phyloP scores from a whole-genome alignment of 2,113 vertebrate species.

The Nyctereutes procyonoides region DNA sequence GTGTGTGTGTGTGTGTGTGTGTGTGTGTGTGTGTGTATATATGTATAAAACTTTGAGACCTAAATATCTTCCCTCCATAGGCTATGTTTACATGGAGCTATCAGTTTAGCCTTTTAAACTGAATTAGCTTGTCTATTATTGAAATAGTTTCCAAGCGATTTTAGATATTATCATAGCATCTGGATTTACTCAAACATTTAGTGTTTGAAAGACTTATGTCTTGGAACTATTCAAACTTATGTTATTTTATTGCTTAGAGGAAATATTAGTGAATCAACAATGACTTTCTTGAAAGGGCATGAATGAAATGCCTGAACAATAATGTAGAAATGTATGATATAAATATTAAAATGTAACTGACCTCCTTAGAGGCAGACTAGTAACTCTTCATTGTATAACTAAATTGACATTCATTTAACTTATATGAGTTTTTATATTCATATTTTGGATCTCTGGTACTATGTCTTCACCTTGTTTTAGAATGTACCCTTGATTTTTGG shows the following conservation, averaged over 20 bases:
- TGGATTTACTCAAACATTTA: constrained; percentile 58
- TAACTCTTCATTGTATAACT: constrained; percentile 67
- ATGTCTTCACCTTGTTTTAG: constrained; percentile 56
- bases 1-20: too few species aligned
- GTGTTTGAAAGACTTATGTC: constrained; percentile 59
- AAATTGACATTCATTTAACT: constrained; percentile 71
- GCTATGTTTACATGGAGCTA: constrained; percentile 64
- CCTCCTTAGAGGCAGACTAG: constrained; percentile 46
- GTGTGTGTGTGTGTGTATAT: background rate
- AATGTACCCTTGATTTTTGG: constrained; percentile 46
- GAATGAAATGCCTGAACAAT: constrained; percentile 24
- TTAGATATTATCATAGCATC: constrained; percentile 50
- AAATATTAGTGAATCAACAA: constrained; percentile 7
- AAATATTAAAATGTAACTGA: constrained; percentile 75
- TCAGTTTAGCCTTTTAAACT: constrained; percentile 65
- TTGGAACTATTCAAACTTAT: constrained; percentile 63
- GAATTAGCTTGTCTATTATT: constrained; percentile 64
- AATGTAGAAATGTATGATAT: constrained; percentile 65
- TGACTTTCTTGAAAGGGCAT: constrained; percentile 57
- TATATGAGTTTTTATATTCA: constrained; percentile 54
- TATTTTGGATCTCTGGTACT: constrained; percentile 71
- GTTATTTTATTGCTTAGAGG: constrained; percentile 61
- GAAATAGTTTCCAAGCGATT: constrained; percentile 59
- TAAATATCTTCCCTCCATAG: background rate
- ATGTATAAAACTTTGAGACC: background rate